Conservation (phyloP, 2,888 invertebrate genomes). For the Meandrusa payeni region DNA sequence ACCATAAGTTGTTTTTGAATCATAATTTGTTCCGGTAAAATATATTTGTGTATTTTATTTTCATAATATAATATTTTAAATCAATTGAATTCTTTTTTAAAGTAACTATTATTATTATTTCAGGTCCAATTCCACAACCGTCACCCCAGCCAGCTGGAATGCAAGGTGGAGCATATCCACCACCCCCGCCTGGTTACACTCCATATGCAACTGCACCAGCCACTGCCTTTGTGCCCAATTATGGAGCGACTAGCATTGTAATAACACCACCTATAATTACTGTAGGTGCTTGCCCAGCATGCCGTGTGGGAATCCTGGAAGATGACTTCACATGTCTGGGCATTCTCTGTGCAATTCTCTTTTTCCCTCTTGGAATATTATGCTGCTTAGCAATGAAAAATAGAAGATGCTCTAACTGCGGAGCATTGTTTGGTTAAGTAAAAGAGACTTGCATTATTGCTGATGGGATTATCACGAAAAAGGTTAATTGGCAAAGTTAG, state of each 20-base stretch:
- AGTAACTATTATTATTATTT: conserved; percentile 30
- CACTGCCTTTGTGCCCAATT: conserved; percentile 78
- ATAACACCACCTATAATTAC: conserved; percentile 89
- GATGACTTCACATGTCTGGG: conserved; percentile 94
- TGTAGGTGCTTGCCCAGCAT: conserved; percentile 93
- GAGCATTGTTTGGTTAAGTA: conserved; percentile 86
- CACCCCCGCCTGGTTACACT: conserved; percentile 81
- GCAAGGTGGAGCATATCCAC: conserved; percentile 53
- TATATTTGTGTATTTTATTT: too few species aligned
- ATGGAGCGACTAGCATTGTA: conserved; percentile 82
- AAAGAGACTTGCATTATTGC: background rate
- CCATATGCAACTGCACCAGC: conserved; percentile 58
- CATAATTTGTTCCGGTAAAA: too few species aligned
- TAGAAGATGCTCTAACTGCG: conserved; percentile 92
- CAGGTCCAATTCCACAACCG: conserved; percentile 38
- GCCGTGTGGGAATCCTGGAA: conserved; percentile 92
- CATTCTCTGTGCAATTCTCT: conserved; percentile 90
- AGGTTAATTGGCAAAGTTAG: too few species aligned
- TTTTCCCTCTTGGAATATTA: conserved; percentile 92
- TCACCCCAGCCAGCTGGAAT: conserved; percentile 24
- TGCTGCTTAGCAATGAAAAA: conserved; percentile 93
- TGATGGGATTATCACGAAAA: too few species aligned
- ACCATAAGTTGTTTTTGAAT: too few species aligned
- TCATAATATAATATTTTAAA: too few species aligned
- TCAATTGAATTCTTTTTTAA: too few species aligned